These are phyloP conservation scores for Tupaia chinensis DNA, from an alignment of 2,113 vertebrate genomes.

Conservation along the genomic window DNA sequence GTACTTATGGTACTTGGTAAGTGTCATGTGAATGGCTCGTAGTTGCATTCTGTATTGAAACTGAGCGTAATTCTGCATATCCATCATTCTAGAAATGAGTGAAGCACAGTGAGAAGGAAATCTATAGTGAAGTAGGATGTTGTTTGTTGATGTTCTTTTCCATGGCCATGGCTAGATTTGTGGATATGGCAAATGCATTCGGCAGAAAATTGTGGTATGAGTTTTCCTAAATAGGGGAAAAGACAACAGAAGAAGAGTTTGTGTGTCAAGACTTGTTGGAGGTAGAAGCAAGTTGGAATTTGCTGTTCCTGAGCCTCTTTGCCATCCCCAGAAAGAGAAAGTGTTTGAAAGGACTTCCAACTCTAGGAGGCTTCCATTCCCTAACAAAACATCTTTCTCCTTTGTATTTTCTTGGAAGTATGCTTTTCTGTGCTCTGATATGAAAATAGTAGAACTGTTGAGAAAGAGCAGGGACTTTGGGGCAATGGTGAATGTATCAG, in stretches of 20 bases:
- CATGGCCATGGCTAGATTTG: background rate
- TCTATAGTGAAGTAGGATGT: background rate
- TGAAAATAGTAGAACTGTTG: slow-evolving; percentile 24
- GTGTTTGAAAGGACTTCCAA: background rate
- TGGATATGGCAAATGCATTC: background rate
- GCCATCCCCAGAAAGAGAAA: background rate
- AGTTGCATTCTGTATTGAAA: background rate
- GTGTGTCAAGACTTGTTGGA: background rate
- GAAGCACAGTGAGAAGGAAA: background rate
- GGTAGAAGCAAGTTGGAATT: background rate
- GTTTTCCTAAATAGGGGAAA: background rate
- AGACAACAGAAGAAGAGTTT: background rate
- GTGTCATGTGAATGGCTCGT: background rate
- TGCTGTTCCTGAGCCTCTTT: slow-evolving; percentile 11
- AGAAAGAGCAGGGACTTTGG: background rate
- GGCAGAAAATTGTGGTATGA: background rate
- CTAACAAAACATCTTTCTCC: background rate
- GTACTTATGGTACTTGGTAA: background rate
- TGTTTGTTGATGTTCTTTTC: slow-evolving; percentile 21
- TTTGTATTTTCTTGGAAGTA: background rate
- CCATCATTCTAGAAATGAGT: slow-evolving; percentile 33
- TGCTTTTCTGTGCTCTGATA: background rate
- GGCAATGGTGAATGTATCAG: background rate
- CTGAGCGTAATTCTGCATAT: background rate
- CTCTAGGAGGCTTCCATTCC: background rate